These are phyloP conservation scores for Myiozetetes cayanensis DNA, from an alignment of 2,113 vertebrate genomes.

Conservation along the genomic window DNA sequence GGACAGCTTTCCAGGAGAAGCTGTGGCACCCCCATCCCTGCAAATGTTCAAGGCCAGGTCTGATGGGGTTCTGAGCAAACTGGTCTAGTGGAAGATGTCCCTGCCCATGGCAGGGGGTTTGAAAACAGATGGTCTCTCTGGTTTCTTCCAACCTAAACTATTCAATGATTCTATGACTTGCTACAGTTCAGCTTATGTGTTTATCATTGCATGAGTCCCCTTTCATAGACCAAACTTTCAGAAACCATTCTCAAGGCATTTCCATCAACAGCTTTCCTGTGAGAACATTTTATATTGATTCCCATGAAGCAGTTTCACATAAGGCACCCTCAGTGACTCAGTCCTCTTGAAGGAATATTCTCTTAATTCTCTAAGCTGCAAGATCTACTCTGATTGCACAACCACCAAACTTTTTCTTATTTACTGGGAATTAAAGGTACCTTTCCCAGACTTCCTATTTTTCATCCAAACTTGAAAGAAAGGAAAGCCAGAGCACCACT, in stretches of 20 bases:
- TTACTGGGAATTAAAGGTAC: neutral
- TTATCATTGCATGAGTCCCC: neutral
- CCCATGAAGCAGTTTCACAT: neutral
- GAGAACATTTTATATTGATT: neutral
- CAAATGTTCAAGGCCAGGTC: neutral
- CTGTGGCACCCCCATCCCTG: neutral
- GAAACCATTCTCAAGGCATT: neutral
- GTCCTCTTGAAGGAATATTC: neutral
- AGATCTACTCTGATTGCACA: neutral
- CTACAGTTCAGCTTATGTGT: neutral
- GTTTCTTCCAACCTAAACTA: neutral
- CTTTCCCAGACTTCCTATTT: neutral
- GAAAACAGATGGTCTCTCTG: neutral
- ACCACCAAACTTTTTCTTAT: neutral
- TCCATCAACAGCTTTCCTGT: neutral
- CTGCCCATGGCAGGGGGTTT: fast-evolving
- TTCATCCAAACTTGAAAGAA: neutral
- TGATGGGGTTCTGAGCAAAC: neutral
- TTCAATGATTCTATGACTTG: neutral
- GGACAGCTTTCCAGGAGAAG: neutral
- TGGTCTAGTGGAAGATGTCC: neutral
- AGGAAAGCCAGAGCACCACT: neutral
- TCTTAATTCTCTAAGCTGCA: neutral
- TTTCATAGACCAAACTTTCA: neutral
- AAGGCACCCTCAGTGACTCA: neutral